These are phyloP conservation scores for Campopleginae sp. DNA, from an alignment of 2,888 invertebrate genomes.

Conservation along the genomic window DNA sequence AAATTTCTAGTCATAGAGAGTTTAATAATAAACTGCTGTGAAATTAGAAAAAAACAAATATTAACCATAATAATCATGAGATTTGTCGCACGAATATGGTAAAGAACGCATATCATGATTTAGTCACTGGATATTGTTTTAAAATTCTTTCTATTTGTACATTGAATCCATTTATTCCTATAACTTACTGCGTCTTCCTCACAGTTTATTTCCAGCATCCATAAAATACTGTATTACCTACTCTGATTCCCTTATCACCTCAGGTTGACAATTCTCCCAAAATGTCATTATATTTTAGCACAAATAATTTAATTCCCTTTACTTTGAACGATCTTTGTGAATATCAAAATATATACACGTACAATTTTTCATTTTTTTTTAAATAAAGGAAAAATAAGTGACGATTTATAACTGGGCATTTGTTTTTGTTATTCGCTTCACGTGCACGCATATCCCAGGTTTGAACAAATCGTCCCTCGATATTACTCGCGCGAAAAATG, in stretches of 20 bases:
- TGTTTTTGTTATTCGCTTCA: too few species aligned
- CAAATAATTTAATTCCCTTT: too few species aligned
- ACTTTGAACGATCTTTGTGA: too few species aligned
- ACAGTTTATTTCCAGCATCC: background rate
- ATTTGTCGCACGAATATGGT: background rate
- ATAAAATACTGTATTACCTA: background rate
- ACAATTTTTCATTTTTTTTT: too few species aligned
- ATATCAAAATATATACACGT: too few species aligned
- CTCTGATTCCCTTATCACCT: background rate
- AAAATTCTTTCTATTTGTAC: background rate
- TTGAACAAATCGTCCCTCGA: too few species aligned
- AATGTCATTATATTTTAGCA: background rate
- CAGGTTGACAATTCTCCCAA: background rate
- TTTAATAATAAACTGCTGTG: conserved; percentile 12
- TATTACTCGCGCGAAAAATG: background rate
- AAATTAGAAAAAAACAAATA: background rate
- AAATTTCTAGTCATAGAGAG: background rate
- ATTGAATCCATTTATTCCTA: background rate
- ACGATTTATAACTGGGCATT: too few species aligned
- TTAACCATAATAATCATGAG: background rate
- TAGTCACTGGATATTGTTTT: background rate
- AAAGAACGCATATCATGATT: too few species aligned
- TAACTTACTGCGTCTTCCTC: background rate
- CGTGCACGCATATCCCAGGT: too few species aligned
- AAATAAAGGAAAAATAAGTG: too few species aligned